Evolutionary conservation across 1,140 invertebrate genomes (phyloP), one percentile per base, ranked within the genome.

Genomic region (Coenobita brevimanus): DNA sequence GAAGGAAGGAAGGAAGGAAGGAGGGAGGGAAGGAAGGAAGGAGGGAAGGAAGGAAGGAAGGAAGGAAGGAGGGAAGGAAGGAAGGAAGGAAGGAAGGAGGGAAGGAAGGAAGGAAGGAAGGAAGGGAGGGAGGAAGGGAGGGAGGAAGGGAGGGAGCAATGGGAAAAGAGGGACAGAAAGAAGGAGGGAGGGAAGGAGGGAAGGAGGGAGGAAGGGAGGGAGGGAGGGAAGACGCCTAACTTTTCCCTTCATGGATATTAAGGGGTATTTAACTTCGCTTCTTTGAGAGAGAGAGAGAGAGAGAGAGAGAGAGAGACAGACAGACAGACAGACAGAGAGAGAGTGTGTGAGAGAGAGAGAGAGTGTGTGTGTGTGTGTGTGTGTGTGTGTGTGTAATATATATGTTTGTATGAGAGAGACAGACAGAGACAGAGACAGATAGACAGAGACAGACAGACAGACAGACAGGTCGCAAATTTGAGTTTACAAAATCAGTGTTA

Each of bases 11-110:
- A 50, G 60, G 46, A 30, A 50, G 30, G 46, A 50, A n/a, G 27
- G 46, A 62, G 46, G 60, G 46, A 46, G 17, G 15, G 21, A 62
- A 33, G n/a, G 17, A 62, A n/a, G 30, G 36, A 41, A n/a, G 15
- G 36, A 33, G 15, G 38, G 13, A 13, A 62, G 24, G 13, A 17
- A n/a, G 57, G n/a, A 60, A 27, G 24, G 36, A 3, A 80, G 13
- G 4, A n/a, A 80, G 46, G 30, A 38, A 41, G 27, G 15, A n/a
- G 17, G 4, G 36, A 13, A 62, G 27, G 6, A 50, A 80, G 27
- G 27, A 15, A 57, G 57, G n/a, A 50, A 80, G 57, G n/a, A 50
- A 80, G 46, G 60, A 50, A 80, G 27, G 60, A 50, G 60, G 46
- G 50, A 43, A 54, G 46, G 50, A 43, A 54, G 46, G 50, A 27